phyloP scores from a whole-genome alignment of 2,797 vertebrate species.

The Coracias cyanogaster region DNA sequence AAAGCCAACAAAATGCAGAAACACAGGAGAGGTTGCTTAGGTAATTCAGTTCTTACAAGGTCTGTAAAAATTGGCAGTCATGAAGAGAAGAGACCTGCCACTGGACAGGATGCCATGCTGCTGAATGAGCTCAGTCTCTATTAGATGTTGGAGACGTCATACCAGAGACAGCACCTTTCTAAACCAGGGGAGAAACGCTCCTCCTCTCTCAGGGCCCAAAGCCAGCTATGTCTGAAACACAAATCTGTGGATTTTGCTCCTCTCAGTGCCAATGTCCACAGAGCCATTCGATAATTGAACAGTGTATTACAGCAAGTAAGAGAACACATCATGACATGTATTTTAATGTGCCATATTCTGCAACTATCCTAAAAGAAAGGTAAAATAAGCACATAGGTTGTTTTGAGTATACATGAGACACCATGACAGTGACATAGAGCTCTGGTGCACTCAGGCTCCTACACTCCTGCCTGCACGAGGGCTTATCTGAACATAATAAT shows the following conservation, averaged over 20 bases:
- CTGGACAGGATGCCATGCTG: background rate
- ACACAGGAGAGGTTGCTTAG: background rate
- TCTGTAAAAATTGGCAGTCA: background rate
- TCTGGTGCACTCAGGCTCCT: background rate
- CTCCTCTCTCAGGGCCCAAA: background rate
- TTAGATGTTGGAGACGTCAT: background rate
- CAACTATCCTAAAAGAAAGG: background rate
- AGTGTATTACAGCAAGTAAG: background rate
- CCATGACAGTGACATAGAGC: background rate
- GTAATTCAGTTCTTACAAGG: background rate
- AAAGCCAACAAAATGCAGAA: conserved; percentile 19
- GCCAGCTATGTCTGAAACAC: background rate
- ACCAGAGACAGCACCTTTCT: background rate
- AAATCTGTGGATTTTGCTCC: background rate
- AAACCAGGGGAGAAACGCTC: background rate
- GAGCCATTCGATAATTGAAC: background rate
- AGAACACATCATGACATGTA: background rate
- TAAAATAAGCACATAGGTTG: background rate
- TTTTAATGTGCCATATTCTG: background rate
- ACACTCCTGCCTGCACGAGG: fast-evolving
- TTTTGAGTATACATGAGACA: background rate
- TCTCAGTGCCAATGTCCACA: fast-evolving
- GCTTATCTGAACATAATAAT: background rate
- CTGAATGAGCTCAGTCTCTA: background rate
- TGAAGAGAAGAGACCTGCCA: background rate